phyloP scores from a whole-genome alignment of 1,140 invertebrate species.

The Bathynomus jamesi region DNA sequence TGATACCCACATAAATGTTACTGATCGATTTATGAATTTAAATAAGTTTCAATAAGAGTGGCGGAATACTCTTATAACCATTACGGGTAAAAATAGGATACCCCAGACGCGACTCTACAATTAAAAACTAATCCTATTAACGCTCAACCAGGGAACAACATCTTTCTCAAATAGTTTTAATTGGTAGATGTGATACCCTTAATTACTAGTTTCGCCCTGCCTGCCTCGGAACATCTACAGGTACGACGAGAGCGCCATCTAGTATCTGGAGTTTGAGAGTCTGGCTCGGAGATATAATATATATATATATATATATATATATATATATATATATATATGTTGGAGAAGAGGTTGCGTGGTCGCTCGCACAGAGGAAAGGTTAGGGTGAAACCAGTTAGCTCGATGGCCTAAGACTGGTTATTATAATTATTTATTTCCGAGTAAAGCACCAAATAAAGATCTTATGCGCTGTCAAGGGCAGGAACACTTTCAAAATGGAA shows the following conservation, averaged over 20 bases:
- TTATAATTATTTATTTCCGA: background rate
- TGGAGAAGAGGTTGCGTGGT: no score
- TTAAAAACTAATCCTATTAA: slow-evolving; percentile 2
- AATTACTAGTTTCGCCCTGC: background rate
- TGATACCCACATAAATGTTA: background rate
- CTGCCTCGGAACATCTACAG: background rate
- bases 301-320: no score
- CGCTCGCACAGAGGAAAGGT: background rate
- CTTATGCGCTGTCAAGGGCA: background rate
- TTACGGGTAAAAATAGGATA: background rate
- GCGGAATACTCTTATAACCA: background rate
- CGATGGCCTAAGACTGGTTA: background rate
- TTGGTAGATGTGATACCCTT: background rate
- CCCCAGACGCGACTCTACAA: background rate
- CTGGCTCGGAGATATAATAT: background rate
- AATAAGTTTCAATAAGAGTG: background rate
- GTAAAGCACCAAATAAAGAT: background rate
- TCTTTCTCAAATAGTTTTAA: background rate
- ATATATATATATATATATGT: no score
- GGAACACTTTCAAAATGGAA: background rate
- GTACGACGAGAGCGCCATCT: background rate
- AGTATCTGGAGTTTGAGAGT: background rate
- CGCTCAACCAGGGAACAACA: background rate
- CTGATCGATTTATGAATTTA: background rate
- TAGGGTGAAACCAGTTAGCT: background rate